Conservation (phyloP, 2,888 invertebrate genomes). For the Limnephilus auricula region DNA sequence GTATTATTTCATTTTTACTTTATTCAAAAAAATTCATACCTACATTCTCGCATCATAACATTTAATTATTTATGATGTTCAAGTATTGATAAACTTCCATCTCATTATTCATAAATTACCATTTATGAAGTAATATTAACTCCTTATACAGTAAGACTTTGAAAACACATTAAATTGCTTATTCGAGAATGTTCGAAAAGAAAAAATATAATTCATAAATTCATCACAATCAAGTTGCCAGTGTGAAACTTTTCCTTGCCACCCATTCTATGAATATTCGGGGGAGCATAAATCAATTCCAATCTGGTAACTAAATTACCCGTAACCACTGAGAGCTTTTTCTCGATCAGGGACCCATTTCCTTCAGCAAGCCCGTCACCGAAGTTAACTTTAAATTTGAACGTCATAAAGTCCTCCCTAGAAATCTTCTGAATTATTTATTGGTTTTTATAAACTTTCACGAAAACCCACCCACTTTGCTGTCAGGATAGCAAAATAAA, state of each 20-base stretch:
- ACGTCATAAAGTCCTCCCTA: constrained; percentile 31
- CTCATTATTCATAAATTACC: background rate
- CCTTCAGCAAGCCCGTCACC: constrained; percentile 16
- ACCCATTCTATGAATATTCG: background rate
- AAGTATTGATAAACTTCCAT: background rate
- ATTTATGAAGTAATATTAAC: background rate
- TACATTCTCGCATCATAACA: background rate
- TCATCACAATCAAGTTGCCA: background rate
- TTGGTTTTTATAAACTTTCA: constrained; percentile 29
- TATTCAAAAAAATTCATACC: background rate
- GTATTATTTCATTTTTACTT: too few relatives aligned
- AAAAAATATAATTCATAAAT: background rate
- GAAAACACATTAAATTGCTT: background rate
- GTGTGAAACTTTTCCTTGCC: background rate
- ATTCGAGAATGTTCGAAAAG: background rate
- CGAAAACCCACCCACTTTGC: background rate
- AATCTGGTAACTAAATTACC: background rate
- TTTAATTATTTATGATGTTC: background rate
- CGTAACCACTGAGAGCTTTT: constrained; percentile 18
- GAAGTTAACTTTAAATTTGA: constrained; percentile 35
- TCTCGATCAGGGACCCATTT: constrained; percentile 27
- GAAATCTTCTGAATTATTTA: constrained; percentile 39
- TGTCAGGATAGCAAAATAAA: background rate
- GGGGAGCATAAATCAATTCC: constrained; percentile 21
- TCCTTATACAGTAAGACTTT: background rate